These are phyloP conservation scores for Archilochus colubris DNA, from an alignment of 2,113 vertebrate genomes.

Conservation along the genomic window DNA sequence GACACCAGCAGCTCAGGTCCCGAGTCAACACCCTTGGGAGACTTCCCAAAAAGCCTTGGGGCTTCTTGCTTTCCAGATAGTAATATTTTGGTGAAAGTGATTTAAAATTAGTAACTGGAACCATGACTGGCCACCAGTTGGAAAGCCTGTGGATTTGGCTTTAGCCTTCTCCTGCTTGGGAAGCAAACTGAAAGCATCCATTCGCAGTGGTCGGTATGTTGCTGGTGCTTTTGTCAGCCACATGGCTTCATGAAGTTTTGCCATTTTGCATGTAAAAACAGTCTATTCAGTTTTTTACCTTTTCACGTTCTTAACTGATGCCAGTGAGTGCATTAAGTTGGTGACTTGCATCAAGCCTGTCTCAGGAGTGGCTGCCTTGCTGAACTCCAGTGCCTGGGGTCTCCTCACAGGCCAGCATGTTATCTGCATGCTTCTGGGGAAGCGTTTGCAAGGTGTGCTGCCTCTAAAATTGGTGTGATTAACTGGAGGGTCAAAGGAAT, in stretches of 20 bases:
- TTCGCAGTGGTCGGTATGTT: not conserved
- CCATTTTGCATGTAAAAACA: not conserved
- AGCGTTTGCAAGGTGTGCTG: not conserved
- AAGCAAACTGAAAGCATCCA: not conserved
- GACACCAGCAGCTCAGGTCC: not conserved
- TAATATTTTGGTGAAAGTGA: not conserved
- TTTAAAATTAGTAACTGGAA: not conserved
- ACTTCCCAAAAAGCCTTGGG: not conserved
- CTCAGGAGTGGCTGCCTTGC: accelerated
- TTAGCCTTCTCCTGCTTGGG: not conserved
- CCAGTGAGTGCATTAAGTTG: not conserved
- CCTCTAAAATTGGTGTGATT: not conserved
- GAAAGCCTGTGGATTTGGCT: not conserved
- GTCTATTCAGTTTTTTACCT: not conserved
- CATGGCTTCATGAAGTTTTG: not conserved
- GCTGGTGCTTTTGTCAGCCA: not conserved
- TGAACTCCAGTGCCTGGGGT: not conserved
- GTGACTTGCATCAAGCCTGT: not conserved
- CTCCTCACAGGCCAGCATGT: not conserved
- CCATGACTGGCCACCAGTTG: accelerated
- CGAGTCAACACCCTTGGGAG: not conserved
- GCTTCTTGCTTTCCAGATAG: not conserved
- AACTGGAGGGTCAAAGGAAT: not conserved
- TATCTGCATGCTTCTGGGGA: not conserved
- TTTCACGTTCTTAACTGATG: not conserved